Percentiles rank a stretch among this genome's conserved stretches.
These are phyloP conservation scores for Anorthoa munda DNA, from an alignment of 2,888 invertebrate species.

Conservation along the genomic window DNA sequence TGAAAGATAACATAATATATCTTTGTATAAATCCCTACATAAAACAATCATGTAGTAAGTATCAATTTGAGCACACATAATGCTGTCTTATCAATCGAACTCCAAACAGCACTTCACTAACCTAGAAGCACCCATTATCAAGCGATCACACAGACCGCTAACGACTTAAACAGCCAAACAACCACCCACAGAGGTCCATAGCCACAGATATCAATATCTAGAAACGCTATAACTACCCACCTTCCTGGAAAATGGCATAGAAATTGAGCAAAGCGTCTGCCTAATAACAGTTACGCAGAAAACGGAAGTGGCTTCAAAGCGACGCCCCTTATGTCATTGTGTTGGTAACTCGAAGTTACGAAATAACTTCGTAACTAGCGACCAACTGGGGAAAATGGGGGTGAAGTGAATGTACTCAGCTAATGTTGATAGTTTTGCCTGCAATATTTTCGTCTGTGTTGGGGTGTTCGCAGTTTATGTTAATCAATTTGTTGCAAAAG, in stretches of 20 bases:
- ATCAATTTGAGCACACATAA: background rate
- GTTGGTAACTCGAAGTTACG: constrained; percentile 80
- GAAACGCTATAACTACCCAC: constrained; percentile 64
- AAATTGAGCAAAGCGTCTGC: constrained; percentile 75
- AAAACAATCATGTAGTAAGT: background rate
- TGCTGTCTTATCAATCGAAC: constrained; percentile 40
- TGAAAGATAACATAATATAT: background rate
- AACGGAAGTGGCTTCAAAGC: constrained; percentile 81
- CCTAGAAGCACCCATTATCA: constrained; percentile 32
- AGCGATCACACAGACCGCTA: constrained; percentile 39
- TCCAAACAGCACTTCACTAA: constrained; percentile 26
- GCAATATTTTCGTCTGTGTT: constrained; percentile 49
- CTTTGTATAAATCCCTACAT: background rate
- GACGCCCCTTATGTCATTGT: constrained; percentile 82
- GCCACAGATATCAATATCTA: constrained; percentile 70
- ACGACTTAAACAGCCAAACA: constrained; percentile 41
- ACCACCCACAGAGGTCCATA: constrained; percentile 9
- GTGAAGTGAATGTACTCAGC: constrained; percentile 74
- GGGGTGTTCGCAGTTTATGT: constrained; percentile 28
- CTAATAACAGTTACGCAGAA: constrained; percentile 80
- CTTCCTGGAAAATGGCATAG: constrained; percentile 72
- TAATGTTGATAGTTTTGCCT: constrained; percentile 67
- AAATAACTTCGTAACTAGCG: constrained; percentile 81
- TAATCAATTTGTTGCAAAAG: constrained; percentile 31
- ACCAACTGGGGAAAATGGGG: constrained; percentile 79